phyloP scores from a whole-genome alignment of 92 coral and sea anemone species.

The Anthopleura xanthogrammica region DNA sequence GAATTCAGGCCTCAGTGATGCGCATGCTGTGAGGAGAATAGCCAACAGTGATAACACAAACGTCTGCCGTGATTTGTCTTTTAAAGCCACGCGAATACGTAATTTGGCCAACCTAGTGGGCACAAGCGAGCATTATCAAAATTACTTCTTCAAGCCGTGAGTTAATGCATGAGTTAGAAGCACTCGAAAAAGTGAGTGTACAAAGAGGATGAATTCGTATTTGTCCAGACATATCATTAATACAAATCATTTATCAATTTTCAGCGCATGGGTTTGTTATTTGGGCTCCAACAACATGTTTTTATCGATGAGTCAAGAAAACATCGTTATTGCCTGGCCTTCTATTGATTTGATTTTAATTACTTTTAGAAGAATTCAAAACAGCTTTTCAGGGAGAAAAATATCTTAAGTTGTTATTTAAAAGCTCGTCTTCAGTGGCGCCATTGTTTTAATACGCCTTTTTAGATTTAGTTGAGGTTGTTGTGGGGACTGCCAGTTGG shows the following conservation, averaged over 20 bases:
- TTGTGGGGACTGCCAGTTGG: neutral
- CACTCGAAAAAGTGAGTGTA: neutral
- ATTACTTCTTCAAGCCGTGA: neutral
- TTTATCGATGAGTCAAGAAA: neutral
- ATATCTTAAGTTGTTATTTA: neutral
- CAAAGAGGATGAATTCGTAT: neutral
- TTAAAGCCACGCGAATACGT: neutral
- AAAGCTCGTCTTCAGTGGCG: neutral
- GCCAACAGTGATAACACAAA: neutral
- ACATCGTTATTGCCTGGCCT: neutral
- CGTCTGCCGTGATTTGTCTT: neutral
- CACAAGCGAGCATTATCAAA: neutral
- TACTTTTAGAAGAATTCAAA: neutral
- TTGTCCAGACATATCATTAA: neutral
- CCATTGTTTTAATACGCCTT: neutral
- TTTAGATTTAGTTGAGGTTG: neutral
- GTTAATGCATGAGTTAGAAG: neutral
- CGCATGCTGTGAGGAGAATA: neutral
- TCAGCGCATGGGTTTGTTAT: neutral
- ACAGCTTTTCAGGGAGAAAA: neutral
- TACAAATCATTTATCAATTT: neutral
- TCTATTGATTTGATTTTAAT: neutral
- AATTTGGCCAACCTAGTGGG: neutral
- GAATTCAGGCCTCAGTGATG: neutral
- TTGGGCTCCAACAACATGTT: neutral